These are phyloP conservation scores for Plectropomus leopardus DNA, from an alignment of 2,113 vertebrate species.

Conservation along the genomic window DNA sequence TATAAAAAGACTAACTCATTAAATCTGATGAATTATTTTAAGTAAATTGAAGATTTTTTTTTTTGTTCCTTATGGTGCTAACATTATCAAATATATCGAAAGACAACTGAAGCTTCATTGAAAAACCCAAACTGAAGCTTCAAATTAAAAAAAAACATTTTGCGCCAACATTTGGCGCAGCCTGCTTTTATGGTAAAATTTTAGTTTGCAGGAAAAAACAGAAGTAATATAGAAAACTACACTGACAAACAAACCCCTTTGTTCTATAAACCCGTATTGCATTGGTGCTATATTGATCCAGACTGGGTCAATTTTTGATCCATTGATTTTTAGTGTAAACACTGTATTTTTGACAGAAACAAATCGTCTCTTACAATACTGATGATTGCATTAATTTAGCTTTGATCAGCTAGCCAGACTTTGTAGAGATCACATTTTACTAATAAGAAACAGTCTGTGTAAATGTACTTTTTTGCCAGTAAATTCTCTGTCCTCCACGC, in stretches of 20 bases:
- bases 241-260: background rate
- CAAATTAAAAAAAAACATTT: too few relatives aligned
- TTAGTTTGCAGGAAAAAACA: too few relatives aligned
- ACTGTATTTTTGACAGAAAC: background rate
- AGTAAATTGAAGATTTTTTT: too few relatives aligned
- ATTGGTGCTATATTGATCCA: background rate
- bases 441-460: background rate
- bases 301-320: background rate
- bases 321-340: background rate
- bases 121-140: too few relatives aligned
- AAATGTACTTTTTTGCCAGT: conserved; percentile 8
- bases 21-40: too few relatives aligned
- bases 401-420: background rate
- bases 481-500: conserved; percentile 13
- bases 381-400: background rate
- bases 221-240: background rate
- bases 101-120: too few relatives aligned
- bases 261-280: background rate
- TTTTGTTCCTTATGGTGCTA: too few relatives aligned
- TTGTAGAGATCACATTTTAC: background rate
- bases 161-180: too few relatives aligned
- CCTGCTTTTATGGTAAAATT: too few relatives aligned
- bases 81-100: too few relatives aligned
- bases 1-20: too few relatives aligned
- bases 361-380: background rate